These are phyloP conservation scores for Callinectes sapidus DNA, from an alignment of 2,888 invertebrate species.

Conservation along the genomic window DNA sequence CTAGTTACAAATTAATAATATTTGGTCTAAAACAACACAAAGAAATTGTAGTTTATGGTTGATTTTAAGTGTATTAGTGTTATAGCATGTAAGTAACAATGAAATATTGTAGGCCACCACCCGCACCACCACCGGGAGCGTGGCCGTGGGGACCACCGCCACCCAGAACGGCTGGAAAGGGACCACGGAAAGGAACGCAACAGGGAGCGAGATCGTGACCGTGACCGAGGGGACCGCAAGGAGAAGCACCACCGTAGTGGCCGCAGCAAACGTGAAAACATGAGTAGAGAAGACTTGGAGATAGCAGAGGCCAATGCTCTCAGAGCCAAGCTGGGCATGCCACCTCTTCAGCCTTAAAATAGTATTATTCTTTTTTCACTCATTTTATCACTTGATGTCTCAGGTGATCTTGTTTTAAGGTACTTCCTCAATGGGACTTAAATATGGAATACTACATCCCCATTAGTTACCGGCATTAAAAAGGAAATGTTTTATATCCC, in stretches of 20 bases:
- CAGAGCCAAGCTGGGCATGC: constrained; percentile 78
- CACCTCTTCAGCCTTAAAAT: constrained; percentile 75
- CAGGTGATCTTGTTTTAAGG: no score
- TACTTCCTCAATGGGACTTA: not conserved
- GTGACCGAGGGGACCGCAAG: constrained; percentile 58
- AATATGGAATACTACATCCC: not conserved
- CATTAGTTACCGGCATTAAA: not conserved
- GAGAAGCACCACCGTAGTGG: constrained; percentile 67
- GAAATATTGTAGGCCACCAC: constrained; percentile 42
- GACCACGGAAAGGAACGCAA: constrained; percentile 63
- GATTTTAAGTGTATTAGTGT: no score
- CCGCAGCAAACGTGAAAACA: constrained; percentile 59
- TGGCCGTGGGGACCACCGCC: constrained; percentile 73
- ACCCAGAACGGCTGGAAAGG: constrained; percentile 76
- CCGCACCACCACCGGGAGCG: constrained; percentile 62
- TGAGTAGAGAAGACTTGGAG: constrained; percentile 68
- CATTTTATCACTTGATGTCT: not conserved
- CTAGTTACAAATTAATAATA: no score
- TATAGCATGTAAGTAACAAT: not conserved
- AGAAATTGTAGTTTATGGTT: not conserved
- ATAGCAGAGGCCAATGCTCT: constrained; percentile 78
- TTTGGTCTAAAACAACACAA: not conserved
- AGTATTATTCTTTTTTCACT: not conserved
- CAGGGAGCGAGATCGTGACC: constrained; percentile 64
- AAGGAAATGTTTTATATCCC: not conserved